Conservation (phyloP, 2,888 invertebrate genomes). For the Ophioninae sp. region DNA sequence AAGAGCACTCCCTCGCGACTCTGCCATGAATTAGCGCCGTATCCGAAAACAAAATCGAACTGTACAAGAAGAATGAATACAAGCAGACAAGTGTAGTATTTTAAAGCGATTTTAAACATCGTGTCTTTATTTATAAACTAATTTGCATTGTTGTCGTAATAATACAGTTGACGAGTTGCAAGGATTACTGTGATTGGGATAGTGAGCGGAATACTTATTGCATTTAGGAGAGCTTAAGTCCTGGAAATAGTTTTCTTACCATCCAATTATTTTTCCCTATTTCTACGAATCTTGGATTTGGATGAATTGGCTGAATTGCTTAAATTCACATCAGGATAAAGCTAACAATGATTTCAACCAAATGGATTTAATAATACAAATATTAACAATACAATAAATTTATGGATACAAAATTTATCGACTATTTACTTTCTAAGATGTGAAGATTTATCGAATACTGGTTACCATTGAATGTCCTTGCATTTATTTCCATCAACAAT, state of each 20-base stretch:
- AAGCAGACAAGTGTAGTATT: neutral
- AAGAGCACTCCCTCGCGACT: no score
- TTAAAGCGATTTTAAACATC: neutral
- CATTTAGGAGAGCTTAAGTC: slow-evolving; percentile 18
- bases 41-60: neutral
- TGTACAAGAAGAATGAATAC: no score
- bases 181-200: neutral
- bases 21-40: no score
- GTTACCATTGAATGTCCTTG: neutral
- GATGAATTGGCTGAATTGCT: no score
- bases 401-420: neutral
- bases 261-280: neutral
- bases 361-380: neutral
- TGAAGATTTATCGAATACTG: neutral
- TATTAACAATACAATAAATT: neutral
- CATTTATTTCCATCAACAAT: neutral
- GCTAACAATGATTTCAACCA: no score
- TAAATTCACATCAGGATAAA: no score
- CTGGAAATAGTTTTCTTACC: slow-evolving; percentile 30
- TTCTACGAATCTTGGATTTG: neutral
- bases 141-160: neutral
- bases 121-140: neutral
- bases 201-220: slow-evolving; percentile 1
- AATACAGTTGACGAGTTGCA: slow-evolving; percentile 7
- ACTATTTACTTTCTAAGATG: neutral